phyloP scores from a whole-genome alignment of 53 echinoderm and acorn worm species.

The Henricia sp. region DNA sequence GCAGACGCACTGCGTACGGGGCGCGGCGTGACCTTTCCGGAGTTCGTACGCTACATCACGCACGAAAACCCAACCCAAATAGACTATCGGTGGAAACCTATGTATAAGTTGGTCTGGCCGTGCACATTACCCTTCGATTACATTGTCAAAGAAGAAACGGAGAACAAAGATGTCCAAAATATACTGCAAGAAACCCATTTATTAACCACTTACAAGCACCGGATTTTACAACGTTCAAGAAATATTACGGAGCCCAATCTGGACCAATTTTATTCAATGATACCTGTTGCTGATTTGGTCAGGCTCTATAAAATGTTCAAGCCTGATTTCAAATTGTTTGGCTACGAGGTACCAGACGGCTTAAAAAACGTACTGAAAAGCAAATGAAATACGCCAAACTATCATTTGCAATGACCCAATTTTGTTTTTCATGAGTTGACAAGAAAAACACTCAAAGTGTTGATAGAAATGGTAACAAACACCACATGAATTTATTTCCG shows the following conservation, averaged over 20 bases:
- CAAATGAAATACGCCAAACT: not conserved
- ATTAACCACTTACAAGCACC: no score
- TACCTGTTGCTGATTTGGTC: slow-evolving; percentile 31
- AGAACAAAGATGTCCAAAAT: slow-evolving; percentile 53
- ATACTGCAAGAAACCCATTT: slow-evolving; percentile 59
- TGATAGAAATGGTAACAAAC: no score
- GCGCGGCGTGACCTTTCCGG: slow-evolving; percentile 57
- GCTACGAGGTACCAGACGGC: no score
- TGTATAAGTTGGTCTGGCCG: slow-evolving; percentile 65
- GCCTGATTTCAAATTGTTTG: slow-evolving; percentile 65
- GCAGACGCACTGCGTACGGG: slow-evolving; percentile 41
- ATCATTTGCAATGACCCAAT: no score
- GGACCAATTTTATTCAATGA: slow-evolving; percentile 46
- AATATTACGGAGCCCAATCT: slow-evolving; percentile 37
- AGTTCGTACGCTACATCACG: slow-evolving; percentile 63
- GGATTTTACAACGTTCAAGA: no score
- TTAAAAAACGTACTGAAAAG: slow-evolving; percentile 11
- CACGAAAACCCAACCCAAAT: slow-evolving; percentile 29
- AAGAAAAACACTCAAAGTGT: no score
- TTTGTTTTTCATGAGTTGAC: no score
- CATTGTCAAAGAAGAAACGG: slow-evolving; percentile 72
- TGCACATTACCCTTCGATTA: slow-evolving; percentile 66
- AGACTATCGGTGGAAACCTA: slow-evolving; percentile 70
- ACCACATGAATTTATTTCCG: no score
- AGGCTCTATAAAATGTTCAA: slow-evolving; percentile 59